These are phyloP conservation scores for Tenthredo livida DNA, from an alignment of 2,888 invertebrate species.

Conservation along the genomic window DNA sequence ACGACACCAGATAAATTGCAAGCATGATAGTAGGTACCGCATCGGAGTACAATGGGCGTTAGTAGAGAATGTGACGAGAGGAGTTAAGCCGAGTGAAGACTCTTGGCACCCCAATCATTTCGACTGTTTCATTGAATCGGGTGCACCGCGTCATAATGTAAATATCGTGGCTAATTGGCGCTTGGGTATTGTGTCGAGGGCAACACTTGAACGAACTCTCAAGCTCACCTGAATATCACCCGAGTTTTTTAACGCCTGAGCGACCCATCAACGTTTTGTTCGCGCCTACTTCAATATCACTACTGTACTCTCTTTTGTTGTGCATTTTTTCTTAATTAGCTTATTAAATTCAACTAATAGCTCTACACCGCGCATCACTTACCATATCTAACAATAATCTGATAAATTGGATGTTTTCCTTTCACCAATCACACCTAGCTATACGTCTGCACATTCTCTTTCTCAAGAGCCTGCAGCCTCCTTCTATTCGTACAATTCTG, in stretches of 20 bases:
- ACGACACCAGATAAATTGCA: conserved; percentile 33
- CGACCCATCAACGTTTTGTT: conserved; percentile 68
- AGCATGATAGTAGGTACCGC: neutral
- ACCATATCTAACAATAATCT: conserved; percentile 52
- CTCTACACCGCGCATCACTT: conserved; percentile 43
- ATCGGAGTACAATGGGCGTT: conserved; percentile 22
- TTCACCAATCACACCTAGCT: conserved; percentile 15
- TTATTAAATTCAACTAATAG: conserved; percentile 69
- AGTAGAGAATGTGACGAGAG: conserved; percentile 27
- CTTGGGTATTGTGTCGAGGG: conserved; percentile 69
- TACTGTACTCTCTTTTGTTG: conserved; percentile 35
- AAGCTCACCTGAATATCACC: conserved; percentile 54
- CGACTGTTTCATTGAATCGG: conserved; percentile 66
- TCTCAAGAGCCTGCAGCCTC: neutral
- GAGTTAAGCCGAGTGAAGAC: conserved; percentile 43
- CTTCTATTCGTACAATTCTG: neutral
- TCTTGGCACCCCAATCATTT: conserved; percentile 49
- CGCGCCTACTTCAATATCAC: conserved; percentile 60
- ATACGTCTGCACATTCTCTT: neutral
- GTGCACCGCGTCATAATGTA: conserved; percentile 71
- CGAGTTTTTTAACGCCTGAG: conserved; percentile 63
- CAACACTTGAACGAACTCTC: conserved; percentile 69
- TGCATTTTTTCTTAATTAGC: conserved; percentile 70
- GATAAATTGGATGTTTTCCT: conserved; percentile 54
- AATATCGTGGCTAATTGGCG: conserved; percentile 77